A percentile compares a stretch with the other conserved stretches of the same genome.
Conservation (phyloP, 2,113 vertebrate species). For the Antigone vipio region DNA sequence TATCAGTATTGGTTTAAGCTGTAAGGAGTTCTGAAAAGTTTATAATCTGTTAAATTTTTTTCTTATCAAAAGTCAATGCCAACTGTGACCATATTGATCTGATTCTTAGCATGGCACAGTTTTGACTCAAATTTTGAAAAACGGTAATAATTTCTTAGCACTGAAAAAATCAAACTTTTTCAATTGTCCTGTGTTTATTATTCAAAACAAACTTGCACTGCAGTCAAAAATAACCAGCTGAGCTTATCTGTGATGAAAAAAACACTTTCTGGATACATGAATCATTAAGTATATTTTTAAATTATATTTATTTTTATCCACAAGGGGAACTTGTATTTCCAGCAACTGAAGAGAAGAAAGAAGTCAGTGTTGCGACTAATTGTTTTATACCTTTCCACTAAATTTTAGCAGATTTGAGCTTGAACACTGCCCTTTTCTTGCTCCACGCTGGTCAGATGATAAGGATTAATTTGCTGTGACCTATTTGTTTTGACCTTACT, state of each 20-base stretch:
- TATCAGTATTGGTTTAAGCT: neutral
- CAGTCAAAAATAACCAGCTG: neutral
- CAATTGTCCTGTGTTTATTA: neutral
- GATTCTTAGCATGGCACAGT: neutral
- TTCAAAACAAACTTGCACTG: neutral
- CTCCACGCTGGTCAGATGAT: constrained; percentile 56
- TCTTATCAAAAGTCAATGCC: neutral
- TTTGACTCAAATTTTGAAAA: neutral
- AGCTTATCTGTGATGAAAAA: neutral
- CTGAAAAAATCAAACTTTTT: neutral
- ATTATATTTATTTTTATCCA: neutral
- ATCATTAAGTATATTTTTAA: neutral
- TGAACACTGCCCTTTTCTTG: constrained; percentile 41
- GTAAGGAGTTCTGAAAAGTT: neutral
- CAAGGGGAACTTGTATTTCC: neutral
- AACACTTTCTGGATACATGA: neutral
- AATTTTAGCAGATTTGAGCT: constrained; percentile 40
- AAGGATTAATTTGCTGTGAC: constrained; percentile 76
- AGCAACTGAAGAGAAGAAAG: constrained; percentile 6
- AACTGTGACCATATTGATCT: neutral
- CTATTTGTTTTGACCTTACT: constrained; percentile 72
- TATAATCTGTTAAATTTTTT: neutral
- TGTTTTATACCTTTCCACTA: constrained; percentile 41
- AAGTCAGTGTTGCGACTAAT: neutral
- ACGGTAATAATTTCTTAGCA: neutral